A percentile compares a stretch with the other conserved stretches of the same genome.
Evolutionary conservation across 2,888 invertebrate species (phyloP).

Genomic region (Oscheius sp.): DNA sequence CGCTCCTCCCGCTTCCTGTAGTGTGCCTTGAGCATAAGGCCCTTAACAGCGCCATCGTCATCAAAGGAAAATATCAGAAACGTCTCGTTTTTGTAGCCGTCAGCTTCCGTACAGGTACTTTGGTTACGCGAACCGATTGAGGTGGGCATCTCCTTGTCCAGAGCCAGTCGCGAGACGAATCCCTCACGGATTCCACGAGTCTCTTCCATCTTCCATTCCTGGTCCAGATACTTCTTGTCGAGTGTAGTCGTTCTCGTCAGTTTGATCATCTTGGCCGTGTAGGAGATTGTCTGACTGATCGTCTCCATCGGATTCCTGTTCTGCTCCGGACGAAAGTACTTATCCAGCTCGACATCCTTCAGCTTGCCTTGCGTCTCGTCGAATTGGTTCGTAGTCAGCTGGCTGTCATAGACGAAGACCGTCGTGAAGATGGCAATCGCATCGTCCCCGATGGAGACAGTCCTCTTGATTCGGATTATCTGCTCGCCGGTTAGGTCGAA

Average conservation of each 20-base stretch:
- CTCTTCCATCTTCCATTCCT: not conserved
- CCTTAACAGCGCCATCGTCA: not conserved
- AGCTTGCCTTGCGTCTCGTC: not conserved
- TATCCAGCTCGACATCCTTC: not conserved
- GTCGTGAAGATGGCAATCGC: not conserved
- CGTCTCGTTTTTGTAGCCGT: not conserved
- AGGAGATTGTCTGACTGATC: slow-evolving; percentile 5
- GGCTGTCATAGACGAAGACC: slow-evolving; percentile 1
- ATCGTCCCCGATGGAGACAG: not conserved
- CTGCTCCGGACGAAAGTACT: not conserved
- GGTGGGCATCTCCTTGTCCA: not conserved
- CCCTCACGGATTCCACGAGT: not conserved
- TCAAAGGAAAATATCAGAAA: not conserved
- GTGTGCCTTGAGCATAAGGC: not conserved
- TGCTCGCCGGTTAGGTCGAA: not conserved
- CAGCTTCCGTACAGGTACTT: not conserved
- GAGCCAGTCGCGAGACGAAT: not conserved
- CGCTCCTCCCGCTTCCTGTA: slow-evolving; percentile 2
- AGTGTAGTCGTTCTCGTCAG: not conserved
- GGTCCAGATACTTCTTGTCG: not conserved
- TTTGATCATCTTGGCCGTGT: slow-evolving; percentile 3
- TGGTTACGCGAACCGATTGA: not conserved
- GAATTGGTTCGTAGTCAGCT: not conserved
- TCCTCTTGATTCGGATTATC: slow-evolving; percentile 7
- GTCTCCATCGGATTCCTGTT: slow-evolving; percentile 11